Conservation (phyloP, 37 sponge, comb jelly and placozoan genomes). For the Diacarnus erythraeanus region DNA sequence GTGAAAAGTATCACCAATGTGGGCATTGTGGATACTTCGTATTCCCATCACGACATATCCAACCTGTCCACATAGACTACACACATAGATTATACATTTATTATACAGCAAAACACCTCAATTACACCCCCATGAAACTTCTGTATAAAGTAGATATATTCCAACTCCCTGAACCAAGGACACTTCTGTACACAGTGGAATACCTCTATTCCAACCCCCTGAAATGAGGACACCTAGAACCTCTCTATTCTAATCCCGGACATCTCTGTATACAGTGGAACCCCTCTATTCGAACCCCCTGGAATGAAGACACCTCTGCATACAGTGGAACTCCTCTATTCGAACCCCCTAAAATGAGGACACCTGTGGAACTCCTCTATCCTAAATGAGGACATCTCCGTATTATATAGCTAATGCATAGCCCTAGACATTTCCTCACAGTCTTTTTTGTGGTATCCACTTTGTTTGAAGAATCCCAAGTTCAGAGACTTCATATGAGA, state of each 20-base stretch:
- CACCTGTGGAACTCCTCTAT: no score
- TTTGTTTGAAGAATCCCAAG: constrained; percentile 76
- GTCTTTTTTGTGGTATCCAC: constrained; percentile 26
- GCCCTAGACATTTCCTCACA: constrained; percentile 52
- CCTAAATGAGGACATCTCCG: neutral
- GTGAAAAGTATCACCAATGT: constrained; percentile 94
- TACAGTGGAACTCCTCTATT: no score
- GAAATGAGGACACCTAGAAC: no score
- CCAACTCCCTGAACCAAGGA: no score
- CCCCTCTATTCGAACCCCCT: no score
- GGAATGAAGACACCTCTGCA: no score
- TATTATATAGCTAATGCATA: neutral
- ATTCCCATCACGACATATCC: constrained; percentile 88
- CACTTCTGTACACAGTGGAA: no score
- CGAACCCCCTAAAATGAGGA: no score
- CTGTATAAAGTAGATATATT: neutral
- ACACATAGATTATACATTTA: neutral
- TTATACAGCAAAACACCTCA: neutral
- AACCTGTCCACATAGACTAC: constrained; percentile 91
- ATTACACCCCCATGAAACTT: neutral
- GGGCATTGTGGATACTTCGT: constrained; percentile 70
- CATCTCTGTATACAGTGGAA: no score
- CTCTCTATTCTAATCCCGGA: no score
- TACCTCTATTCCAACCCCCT: no score
- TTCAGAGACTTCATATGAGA: constrained; percentile 57